phyloP scores from a whole-genome alignment of 1,140 invertebrate genomes.

The Ostrea denselamellosa region DNA sequence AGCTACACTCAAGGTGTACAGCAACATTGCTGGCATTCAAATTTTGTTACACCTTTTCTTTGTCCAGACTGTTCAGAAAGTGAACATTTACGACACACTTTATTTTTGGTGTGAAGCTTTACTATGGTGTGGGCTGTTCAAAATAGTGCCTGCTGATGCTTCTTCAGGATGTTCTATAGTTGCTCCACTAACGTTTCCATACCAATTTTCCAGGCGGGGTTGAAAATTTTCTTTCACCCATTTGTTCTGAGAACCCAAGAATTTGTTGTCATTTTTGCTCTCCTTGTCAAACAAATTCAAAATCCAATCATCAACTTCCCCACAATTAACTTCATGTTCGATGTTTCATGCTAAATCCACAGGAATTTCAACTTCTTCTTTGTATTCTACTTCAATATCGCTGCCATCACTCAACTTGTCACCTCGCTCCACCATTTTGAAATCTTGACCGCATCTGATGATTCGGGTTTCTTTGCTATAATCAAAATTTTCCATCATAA shows the following conservation, averaged over 20 bases:
- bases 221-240: slow-evolving; percentile 25
- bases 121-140: not conserved
- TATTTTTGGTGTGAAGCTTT: slow-evolving; percentile 11
- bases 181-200: not conserved
- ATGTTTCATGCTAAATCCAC: not conserved
- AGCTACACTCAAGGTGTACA: no score
- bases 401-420: slow-evolving; percentile 2
- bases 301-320: not conserved
- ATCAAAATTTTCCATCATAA: not conserved
- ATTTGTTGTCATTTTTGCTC: not conserved
- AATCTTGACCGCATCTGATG: not conserved
- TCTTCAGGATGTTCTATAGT: not conserved
- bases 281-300: not conserved
- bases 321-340: not conserved
- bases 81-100: slow-evolving; percentile 25
- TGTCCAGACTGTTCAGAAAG: no score
- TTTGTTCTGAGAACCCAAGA: not conserved
- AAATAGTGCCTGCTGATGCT: not conserved
- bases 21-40: no score
- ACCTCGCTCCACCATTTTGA: not conserved
- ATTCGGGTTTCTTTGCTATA: not conserved
- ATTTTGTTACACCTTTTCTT: no score
- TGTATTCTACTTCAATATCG: not conserved
- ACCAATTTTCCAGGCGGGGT: not conserved
- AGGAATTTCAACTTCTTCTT: not conserved